Evolutionary conservation across 2,888 invertebrate genomes (phyloP).

Genomic region (Neuroscelio doddi): DNA sequence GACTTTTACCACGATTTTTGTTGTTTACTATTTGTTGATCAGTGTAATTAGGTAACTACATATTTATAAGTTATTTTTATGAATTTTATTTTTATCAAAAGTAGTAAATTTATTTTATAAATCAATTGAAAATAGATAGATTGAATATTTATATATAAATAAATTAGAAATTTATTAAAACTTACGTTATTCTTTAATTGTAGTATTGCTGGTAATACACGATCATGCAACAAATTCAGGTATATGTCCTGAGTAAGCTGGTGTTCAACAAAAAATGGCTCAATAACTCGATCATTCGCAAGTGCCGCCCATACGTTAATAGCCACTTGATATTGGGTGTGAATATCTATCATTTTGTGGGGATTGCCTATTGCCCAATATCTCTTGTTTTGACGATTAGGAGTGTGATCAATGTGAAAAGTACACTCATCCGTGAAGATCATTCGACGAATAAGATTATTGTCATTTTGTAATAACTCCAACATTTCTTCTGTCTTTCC

Average conservation of each 20-base stretch:
- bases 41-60: too few species aligned
- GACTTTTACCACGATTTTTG: too few species aligned
- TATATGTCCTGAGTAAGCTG: neutral
- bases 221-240: neutral
- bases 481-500: too few species aligned
- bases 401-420: neutral
- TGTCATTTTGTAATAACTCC: neutral
- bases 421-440: slow-evolving; percentile 7
- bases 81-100: too few species aligned
- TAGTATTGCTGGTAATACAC: neutral
- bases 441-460: neutral
- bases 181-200: too few species aligned
- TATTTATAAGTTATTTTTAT: too few species aligned
- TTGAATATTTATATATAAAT: too few species aligned
- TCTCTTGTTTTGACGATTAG: neutral
- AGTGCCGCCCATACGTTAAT: neutral
- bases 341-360: neutral
- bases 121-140: too few species aligned
- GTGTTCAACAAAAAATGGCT: slow-evolving; percentile 1
- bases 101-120: too few species aligned
- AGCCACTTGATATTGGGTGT: neutral
- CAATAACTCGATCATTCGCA: neutral
- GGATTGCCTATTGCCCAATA: slow-evolving; percentile 1
- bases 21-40: too few species aligned
- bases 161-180: too few species aligned